Evolutionary conservation across 1,140 invertebrate genomes (phyloP).

Genomic region (Pinna nobilis): DNA sequence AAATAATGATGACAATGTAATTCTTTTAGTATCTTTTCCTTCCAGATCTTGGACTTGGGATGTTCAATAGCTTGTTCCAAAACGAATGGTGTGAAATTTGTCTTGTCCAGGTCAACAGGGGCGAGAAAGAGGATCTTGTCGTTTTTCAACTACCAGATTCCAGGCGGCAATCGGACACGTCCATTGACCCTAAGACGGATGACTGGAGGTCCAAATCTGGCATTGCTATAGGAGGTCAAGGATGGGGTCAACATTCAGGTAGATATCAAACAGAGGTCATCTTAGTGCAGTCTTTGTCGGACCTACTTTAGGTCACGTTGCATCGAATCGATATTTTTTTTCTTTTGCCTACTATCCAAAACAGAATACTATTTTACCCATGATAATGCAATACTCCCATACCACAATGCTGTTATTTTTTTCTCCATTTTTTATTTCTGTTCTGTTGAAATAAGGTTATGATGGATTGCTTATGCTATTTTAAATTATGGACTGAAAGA

Average conservation of each 20-base stretch:
- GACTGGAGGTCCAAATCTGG: slow-evolving; percentile 63
- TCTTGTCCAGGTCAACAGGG: slow-evolving; percentile 37
- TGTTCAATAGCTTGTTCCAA: slow-evolving; percentile 64
- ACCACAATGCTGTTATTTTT: too few relatives aligned
- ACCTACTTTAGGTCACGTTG: too few relatives aligned
- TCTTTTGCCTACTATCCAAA: too few relatives aligned
- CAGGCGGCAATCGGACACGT: slow-evolving; percentile 5
- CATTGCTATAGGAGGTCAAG: slow-evolving; percentile 43
- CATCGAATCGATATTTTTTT: too few relatives aligned
- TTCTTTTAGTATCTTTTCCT: background rate
- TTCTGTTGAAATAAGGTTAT: too few relatives aligned
- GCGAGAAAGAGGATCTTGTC: slow-evolving; percentile 15
- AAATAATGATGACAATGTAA: background rate
- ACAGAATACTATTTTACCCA: too few relatives aligned
- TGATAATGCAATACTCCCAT: too few relatives aligned
- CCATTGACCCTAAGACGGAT: slow-evolving; percentile 32
- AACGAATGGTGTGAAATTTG: slow-evolving; percentile 71
- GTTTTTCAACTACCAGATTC: background rate
- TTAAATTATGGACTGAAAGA: too few relatives aligned
- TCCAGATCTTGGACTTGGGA: background rate
- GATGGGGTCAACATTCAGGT: slow-evolving; percentile 65
- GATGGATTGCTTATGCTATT: too few relatives aligned
- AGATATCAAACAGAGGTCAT: slow-evolving; percentile 5
- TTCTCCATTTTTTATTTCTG: too few relatives aligned
- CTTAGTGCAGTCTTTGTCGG: too few relatives aligned